These are phyloP conservation scores for Lysiphlebus fabarum DNA, from an alignment of 1,140 invertebrate genomes.

Conservation along the genomic window DNA sequence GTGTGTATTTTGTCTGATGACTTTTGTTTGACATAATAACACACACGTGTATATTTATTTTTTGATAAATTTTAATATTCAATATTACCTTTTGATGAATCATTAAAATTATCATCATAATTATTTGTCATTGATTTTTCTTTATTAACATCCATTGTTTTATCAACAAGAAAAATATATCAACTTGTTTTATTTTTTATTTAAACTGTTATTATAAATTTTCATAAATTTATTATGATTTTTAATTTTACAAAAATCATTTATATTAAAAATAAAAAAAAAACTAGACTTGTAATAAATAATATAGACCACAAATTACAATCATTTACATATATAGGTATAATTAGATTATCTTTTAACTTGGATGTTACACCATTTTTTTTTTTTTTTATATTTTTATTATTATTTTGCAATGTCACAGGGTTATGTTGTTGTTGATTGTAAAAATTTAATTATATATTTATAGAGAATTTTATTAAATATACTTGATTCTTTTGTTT, in stretches of 20 bases:
- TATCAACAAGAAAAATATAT: background rate
- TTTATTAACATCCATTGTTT: conserved; percentile 5
- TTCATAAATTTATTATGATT: background rate
- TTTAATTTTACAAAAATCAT: background rate
- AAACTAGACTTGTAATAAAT: conserved; percentile 18
- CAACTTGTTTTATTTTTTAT: background rate
- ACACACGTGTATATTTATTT: conserved; percentile 9
- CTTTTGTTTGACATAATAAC: conserved; percentile 7
- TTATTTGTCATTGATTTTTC: background rate
- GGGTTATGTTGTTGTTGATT: conserved; percentile 28
- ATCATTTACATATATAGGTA: too few species aligned
- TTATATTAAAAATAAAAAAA: conserved; percentile 2
- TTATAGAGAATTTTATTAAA: conserved; percentile 2
- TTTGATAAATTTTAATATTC: background rate
- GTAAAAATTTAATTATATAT: conserved; percentile 4
- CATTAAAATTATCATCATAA: background rate
- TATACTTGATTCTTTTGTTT: too few species aligned
- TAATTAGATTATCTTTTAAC: conserved; percentile 24
- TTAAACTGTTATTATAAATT: background rate
- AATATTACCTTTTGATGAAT: background rate
- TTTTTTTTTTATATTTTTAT: conserved; percentile 27
- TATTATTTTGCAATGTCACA: conserved; percentile 23
- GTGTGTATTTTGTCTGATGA: background rate
- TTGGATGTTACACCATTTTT: conserved; percentile 23
- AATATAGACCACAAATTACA: conserved; percentile 13